These are phyloP conservation scores for Nasonia giraulti DNA, from an alignment of 1,140 invertebrate species.

Conservation along the genomic window DNA sequence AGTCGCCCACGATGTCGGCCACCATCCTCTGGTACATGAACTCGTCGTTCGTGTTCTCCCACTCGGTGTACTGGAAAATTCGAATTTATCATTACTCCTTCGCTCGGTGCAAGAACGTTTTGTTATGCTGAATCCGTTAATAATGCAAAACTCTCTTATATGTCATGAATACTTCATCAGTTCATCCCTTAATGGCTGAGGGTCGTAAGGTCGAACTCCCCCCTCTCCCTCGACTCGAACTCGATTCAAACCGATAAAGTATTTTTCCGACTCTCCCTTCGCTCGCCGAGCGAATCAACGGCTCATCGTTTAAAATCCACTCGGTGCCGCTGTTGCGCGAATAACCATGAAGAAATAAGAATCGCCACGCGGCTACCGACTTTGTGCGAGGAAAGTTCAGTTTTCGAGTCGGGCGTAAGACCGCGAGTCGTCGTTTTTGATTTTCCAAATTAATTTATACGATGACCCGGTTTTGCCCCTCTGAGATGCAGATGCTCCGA, in stretches of 20 bases:
- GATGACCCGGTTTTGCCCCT: constrained; percentile 4
- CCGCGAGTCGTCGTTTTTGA: not conserved
- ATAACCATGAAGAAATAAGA: not conserved
- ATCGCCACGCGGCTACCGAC: not conserved
- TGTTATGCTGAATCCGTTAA: no score
- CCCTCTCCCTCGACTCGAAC: not conserved
- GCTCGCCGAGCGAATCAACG: not conserved
- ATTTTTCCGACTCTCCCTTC: not conserved
- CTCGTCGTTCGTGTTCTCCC: constrained; percentile 88
- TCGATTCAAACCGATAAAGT: constrained; percentile 13
- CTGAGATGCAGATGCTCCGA: not conserved
- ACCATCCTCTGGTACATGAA: constrained; percentile 89
- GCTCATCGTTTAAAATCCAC: not conserved
- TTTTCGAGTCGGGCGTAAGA: not conserved
- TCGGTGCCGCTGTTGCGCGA: not conserved
- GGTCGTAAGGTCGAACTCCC: not conserved
- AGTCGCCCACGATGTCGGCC: constrained; percentile 92
- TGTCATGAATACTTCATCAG: no score
- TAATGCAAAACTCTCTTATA: no score
- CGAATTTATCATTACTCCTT: not conserved
- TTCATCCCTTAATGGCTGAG: not conserved
- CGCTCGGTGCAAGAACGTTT: not conserved
- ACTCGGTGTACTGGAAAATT: constrained; percentile 89
- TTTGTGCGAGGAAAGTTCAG: not conserved
- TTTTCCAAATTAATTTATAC: constrained; percentile 29